A percentile compares a stretch with the other conserved stretches of the same genome.
phyloP scores from a whole-genome alignment of 2,888 invertebrate genomes.

The Cosmopolites sordidus region DNA sequence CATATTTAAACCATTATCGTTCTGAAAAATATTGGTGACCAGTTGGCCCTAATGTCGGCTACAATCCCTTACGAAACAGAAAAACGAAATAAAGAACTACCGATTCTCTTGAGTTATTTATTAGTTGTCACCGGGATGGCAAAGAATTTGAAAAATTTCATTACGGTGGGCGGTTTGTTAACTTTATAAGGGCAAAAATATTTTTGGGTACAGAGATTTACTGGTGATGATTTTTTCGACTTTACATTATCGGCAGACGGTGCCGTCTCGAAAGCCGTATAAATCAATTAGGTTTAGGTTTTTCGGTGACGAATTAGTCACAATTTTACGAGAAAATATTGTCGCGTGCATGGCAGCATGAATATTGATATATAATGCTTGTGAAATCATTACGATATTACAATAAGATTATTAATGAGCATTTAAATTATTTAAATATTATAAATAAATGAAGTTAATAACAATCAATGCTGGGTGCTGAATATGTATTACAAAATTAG shows the following conservation, averaged over 20 bases:
- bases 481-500: too few species aligned
- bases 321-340: not conserved
- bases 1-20: too few species aligned
- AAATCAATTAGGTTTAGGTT: not conserved
- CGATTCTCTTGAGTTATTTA: slow-evolving; percentile 23
- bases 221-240: slow-evolving; percentile 14
- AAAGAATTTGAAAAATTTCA: slow-evolving; percentile 26
- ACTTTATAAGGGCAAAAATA: slow-evolving; percentile 26
- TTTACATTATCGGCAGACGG: not conserved
- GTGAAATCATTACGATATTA: too few species aligned
- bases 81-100: slow-evolving; percentile 21
- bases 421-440: too few species aligned
- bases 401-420: too few species aligned
- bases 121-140: slow-evolving; percentile 25
- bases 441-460: too few species aligned
- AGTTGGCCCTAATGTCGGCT: too few species aligned
- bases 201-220: slow-evolving; percentile 18
- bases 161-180: slow-evolving; percentile 28
- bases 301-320: not conserved
- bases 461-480: too few species aligned
- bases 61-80: not conserved
- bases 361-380: too few species aligned
- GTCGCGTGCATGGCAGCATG: not conserved
- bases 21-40: too few species aligned
- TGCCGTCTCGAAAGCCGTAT: not conserved